Base-by-base conservation (phyloP, 2,888 invertebrate genomes). In the Stomorhina lunata region DNA sequence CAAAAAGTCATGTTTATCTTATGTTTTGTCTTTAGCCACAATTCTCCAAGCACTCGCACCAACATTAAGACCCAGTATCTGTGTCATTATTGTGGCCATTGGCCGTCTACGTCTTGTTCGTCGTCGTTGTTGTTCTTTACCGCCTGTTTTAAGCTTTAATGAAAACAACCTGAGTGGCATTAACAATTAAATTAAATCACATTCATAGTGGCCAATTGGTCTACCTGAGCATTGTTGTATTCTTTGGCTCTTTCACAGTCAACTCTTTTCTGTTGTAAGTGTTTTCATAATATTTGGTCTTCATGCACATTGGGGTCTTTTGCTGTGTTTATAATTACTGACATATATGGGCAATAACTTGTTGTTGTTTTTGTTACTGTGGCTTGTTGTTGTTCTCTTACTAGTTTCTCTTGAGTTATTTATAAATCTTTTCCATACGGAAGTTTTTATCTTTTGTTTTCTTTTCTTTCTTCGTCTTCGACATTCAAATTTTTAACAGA, bases 181-280 rank as follows among this genome's bases (percentile, higher is more conserved):
- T 75, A 59, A 69, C 78, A 78, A 79, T 79, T 79, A 75, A 71
- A 82, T 82, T 75, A 71, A 82, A 79, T 75, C 57, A 61, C 78
- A 69, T n/a, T 20, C 34, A 25, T 43, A 25, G 75, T 40, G 29
- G 71, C 45, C 55, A 1, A 22, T 20, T 27, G 34, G 50, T 50
- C 45, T 37, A 27, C 40, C 17, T 48, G 20, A 22, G 32, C 59
- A 25, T 66, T 17, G 45, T 55, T 15, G n/a, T 17, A 15, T n/a
- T 6, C 5, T 50, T n/a, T 55, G 55, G 37, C 29, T 43, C 43
- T 15, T 40, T 53, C 57, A 4, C 55, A 53, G 25, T 55, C 32
- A 59, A 20, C 25, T 22, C 17, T 25, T 48, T 69, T 15, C 34
- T 45, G 57, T 76, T 68, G 20, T 59, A 9, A n/a, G n/a, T n/a